Percentiles rank a stretch among this genome's conserved stretches.
Conservation (phyloP, 2,797 vertebrate genomes). For the Nannoperca obscura region DNA sequence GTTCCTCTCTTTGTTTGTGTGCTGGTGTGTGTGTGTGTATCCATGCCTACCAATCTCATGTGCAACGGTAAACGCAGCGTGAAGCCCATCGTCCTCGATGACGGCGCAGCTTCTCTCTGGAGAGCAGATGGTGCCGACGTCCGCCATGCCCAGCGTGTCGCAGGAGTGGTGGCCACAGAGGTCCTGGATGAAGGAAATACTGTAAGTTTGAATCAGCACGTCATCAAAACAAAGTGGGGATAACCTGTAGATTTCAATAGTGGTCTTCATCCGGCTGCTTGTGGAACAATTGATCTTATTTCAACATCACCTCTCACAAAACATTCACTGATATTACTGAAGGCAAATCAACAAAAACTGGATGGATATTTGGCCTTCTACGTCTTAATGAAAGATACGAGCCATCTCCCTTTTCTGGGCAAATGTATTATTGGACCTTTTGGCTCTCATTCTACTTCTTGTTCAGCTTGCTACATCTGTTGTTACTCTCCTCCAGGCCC, state of each 20-base stretch:
- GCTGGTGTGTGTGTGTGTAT: conserved; percentile 11
- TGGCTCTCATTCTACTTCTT: neutral
- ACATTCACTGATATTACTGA: neutral
- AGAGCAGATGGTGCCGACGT: conserved; percentile 98
- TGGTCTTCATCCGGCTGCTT: neutral
- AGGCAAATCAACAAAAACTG: neutral
- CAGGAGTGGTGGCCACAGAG: conserved; percentile 99
- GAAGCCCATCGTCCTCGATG: conserved; percentile 98
- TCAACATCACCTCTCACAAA: neutral
- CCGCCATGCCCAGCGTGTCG: conserved; percentile 99
- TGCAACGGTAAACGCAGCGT: conserved; percentile 97
- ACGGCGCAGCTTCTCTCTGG: conserved; percentile 98
- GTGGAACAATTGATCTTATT: neutral
- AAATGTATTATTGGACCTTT: neutral
- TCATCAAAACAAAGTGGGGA: neutral
- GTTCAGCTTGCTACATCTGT: neutral
- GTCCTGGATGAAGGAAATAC: conserved; percentile 87
- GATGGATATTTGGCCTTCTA: neutral
- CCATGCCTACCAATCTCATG: conserved; percentile 93
- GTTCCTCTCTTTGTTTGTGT: neutral
- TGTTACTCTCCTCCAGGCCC: neutral
- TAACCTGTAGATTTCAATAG: neutral
- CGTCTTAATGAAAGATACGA: neutral
- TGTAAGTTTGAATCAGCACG: conserved; percentile 2
- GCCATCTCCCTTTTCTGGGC: neutral